A percentile compares a stretch with the other conserved stretches of the same genome.
These are phyloP conservation scores for Manacus vitellinus DNA, from an alignment of 2,113 vertebrate genomes.

Conservation along the genomic window DNA sequence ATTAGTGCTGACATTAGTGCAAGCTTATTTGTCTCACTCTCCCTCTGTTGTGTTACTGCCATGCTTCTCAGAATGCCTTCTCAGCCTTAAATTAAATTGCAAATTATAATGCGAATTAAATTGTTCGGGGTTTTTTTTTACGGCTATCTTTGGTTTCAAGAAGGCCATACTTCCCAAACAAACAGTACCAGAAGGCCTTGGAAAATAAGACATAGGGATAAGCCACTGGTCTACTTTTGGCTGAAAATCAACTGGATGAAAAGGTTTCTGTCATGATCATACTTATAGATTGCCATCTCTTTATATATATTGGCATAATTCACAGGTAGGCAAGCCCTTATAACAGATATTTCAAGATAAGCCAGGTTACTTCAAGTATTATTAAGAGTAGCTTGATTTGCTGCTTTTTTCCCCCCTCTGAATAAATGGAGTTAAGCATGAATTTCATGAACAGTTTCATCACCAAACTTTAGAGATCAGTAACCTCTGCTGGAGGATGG, in stretches of 20 bases:
- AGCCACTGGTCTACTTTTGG: neutral
- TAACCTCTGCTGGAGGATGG: neutral
- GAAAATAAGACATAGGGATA: neutral
- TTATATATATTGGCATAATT: neutral
- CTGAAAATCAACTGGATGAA: neutral
- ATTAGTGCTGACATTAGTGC: neutral
- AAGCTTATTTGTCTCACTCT: slow-evolving; percentile 30
- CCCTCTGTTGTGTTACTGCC: neutral
- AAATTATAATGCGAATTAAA: slow-evolving; percentile 12
- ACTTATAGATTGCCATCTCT: neutral
- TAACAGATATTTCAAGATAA: neutral
- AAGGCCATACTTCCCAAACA: neutral
- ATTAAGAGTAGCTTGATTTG: neutral
- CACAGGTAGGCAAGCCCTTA: neutral
- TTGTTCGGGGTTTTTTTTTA: neutral
- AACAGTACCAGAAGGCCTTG: neutral
- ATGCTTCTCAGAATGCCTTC: slow-evolving; percentile 12
- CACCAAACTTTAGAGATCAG: neutral
- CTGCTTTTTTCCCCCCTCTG: neutral
- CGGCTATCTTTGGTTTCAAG: neutral
- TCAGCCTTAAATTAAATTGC: slow-evolving; percentile 26
- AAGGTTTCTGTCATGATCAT: neutral
- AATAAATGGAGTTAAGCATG: neutral
- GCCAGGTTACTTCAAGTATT: neutral
- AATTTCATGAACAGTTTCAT: neutral